A percentile compares a stretch with the other conserved stretches of the same genome.
These are phyloP conservation scores for Hemicordylus capensis DNA, from an alignment of 2,113 vertebrate species.

Conservation along the genomic window DNA sequence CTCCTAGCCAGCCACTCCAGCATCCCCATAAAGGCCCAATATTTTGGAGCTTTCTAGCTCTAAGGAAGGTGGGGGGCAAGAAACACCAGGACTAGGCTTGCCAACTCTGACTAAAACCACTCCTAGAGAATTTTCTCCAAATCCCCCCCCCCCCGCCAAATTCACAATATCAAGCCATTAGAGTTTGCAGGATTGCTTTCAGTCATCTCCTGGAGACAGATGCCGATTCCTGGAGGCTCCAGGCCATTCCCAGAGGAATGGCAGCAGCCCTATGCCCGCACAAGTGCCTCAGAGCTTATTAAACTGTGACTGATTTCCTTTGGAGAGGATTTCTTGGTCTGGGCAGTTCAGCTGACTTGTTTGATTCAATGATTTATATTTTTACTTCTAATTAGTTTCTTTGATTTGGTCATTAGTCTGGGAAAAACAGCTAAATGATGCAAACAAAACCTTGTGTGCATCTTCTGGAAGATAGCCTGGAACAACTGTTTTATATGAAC, in stretches of 20 bases:
- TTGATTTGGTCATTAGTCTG: neutral
- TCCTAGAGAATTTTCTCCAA: too few relatives aligned
- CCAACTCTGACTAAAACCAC: too few relatives aligned
- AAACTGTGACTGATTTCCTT: neutral
- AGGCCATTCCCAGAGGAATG: too few relatives aligned
- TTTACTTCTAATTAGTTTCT: neutral
- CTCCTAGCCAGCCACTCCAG: neutral
- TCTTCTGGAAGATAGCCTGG: neutral
- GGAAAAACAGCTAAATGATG: neutral
- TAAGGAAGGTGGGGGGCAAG: too few relatives aligned
- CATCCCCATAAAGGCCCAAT: neutral
- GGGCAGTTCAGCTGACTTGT: neutral
- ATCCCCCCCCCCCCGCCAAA: too few relatives aligned
- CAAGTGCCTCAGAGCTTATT: constrained; percentile 2
- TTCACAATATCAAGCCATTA: too few relatives aligned
- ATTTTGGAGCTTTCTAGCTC: neutral
- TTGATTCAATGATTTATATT: neutral
- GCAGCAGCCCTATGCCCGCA: too few relatives aligned
- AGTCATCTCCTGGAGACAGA: too few relatives aligned
- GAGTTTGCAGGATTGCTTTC: too few relatives aligned
- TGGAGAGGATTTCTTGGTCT: neutral
- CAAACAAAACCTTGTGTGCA: neutral
- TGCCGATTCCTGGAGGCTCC: too few relatives aligned
- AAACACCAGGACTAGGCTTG: too few relatives aligned
- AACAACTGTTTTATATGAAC: neutral